Evolutionary conservation across 1,140 invertebrate genomes (phyloP).

Genomic region (Kradibia gibbosae): DNA sequence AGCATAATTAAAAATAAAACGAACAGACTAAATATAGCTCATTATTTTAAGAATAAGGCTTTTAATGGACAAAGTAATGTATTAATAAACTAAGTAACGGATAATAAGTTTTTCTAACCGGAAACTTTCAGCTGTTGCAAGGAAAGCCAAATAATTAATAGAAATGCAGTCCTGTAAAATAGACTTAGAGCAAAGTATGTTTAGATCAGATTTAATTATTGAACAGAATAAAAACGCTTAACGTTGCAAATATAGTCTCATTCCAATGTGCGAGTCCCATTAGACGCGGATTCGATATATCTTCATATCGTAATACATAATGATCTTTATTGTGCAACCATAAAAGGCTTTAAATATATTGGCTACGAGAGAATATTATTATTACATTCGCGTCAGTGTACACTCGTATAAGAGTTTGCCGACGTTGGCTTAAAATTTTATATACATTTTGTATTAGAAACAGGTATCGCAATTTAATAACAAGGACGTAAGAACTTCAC

Average conservation of each 20-base stretch:
- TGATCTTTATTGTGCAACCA: slow-evolving; percentile 3
- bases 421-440: neutral
- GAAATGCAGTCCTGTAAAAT: neutral
- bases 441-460: neutral
- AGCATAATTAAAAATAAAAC: neutral
- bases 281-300: neutral
- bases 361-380: neutral
- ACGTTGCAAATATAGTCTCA: neutral
- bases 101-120: neutral
- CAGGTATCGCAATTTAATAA: neutral
- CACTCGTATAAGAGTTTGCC: neutral
- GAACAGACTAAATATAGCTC: neutral
- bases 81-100: neutral
- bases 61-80: neutral
- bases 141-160: neutral
- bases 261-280: neutral
- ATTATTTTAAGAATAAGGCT: neutral
- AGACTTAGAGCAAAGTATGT: neutral
- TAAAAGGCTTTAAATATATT: neutral
- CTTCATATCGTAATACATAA: neutral
- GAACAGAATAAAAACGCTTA: neutral
- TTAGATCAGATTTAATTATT: slow-evolving; percentile 11
- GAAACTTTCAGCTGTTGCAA: neutral
- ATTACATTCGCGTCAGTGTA: neutral
- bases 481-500: neutral